Evolutionary conservation across 2,797 vertebrate species (phyloP), one percentile per base, ranked within the genome.

Genomic region (Chaetophractus vellerosus): DNA sequence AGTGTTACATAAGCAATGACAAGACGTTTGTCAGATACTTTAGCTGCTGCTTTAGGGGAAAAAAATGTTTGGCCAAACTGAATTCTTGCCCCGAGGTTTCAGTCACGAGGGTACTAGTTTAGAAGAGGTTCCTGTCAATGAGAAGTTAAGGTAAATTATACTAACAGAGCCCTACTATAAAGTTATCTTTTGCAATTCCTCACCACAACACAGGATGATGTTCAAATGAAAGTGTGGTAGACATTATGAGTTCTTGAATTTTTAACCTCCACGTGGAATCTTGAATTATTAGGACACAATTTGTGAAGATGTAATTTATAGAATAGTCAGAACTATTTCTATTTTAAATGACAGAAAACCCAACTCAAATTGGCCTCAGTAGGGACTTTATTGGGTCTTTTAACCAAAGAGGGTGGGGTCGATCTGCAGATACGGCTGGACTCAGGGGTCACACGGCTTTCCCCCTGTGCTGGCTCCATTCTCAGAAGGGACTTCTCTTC

Each of bases 1-100:
- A 95, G 50, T 12, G n/a, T 95, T 78, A 64, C 26, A 59, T 85
- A 82, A 93, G 69, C 69, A 64, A 36, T 15, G 94, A 76, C 59
- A 52, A 89, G n/a, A 19, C 52, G 6, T 26, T 26, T 88, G 52
- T 87, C 88, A 38, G 92, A 55, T 31, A 21, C 71, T 38, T 7
- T 19, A 31, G 45, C n/a, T 93, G 33, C 68, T 78, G 57, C 41
- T 93, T 81, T 68, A 57, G 33, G 10, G 48, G 36, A 7, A 14
- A 33, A 38, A 41, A 31, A 23, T 41, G 11, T 86, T 82, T 90
- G 74, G 79, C 92, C 90, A 92, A 84, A 33, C 45, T 57, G 72
- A 23, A 55, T 78, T 93, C 89, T 87, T 75, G 57, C 78, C 83
- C 64, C 31, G 48, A 52, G 14, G 33, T 64, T 93, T 78, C 82